Evolutionary conservation across 2,888 invertebrate species (phyloP).

Genomic region (Cosmorhoe ocellata): DNA sequence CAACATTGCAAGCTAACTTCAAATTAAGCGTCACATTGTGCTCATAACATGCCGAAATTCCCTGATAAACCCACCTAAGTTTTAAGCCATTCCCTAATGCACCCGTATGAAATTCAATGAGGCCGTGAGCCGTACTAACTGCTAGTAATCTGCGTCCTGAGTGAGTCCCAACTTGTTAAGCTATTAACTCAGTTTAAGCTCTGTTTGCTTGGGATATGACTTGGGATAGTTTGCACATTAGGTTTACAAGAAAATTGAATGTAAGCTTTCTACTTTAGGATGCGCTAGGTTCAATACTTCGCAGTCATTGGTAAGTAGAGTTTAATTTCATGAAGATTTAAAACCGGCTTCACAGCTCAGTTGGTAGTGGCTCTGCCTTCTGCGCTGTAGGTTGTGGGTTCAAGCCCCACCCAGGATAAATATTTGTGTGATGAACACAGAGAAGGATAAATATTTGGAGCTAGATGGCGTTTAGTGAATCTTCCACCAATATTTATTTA

Average conservation of each 20-base stretch:
- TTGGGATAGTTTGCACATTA: conserved; percentile 24
- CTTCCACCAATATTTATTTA: no score
- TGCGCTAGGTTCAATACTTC: background rate
- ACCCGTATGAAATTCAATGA: conserved; percentile 51
- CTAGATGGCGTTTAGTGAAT: no score
- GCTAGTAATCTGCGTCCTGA: background rate
- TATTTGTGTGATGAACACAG: no score
- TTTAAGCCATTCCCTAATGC: conserved; percentile 38
- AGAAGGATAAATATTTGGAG: no score
- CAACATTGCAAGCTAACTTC: conserved; percentile 6
- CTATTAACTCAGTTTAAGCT: conserved; percentile 32
- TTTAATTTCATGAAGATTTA: no score
- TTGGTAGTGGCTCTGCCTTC: no score
- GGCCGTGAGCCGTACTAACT: conserved; percentile 16
- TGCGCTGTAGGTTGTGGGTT: no score
- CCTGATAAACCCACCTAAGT: conserved; percentile 29
- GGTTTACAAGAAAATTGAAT: conserved; percentile 23
- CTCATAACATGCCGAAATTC: conserved; percentile 23
- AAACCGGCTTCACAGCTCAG: no score
- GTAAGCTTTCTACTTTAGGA: conserved; percentile 12
- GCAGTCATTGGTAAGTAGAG: no score
- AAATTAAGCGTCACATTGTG: conserved; percentile 18
- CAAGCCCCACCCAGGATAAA: no score
- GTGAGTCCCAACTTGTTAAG: conserved; percentile 31
- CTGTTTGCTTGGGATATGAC: conserved; percentile 29